Conservation (phyloP, 2,113 vertebrate genomes). For the Bubo scandiacus region DNA sequence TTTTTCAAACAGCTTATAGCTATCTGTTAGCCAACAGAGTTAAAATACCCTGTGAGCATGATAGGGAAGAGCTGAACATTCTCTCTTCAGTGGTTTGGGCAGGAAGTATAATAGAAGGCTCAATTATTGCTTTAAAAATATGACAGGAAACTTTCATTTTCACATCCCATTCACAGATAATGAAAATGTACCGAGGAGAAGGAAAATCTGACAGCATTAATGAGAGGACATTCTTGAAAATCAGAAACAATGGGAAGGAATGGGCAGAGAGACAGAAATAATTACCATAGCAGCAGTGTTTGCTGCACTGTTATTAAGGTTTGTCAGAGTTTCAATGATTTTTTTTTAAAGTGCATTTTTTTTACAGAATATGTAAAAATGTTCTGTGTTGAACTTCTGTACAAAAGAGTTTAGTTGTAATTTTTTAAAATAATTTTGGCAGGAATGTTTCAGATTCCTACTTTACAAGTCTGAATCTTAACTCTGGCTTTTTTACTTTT, state of each 20-base stretch:
- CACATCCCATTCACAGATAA: conserved; percentile 20
- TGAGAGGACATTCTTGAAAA: conserved; percentile 50
- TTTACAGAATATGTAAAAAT: not conserved
- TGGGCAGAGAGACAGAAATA: conserved; percentile 55
- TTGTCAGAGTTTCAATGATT: conserved; percentile 42
- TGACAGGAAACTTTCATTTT: conserved; percentile 43
- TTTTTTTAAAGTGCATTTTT: not conserved
- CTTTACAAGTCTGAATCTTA: not conserved
- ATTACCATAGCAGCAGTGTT: conserved; percentile 38
- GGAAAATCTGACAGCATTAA: conserved; percentile 40
- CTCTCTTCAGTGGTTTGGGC: not conserved
- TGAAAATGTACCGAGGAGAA: not conserved
- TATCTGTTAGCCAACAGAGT: not conserved
- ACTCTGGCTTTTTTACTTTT: not conserved
- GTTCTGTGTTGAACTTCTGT: not conserved
- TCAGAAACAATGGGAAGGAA: conserved; percentile 56
- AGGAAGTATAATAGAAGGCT: conserved; percentile 24
- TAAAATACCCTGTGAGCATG: not conserved
- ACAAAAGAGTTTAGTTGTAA: not conserved
- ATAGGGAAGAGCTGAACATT: not conserved
- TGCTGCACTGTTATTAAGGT: conserved; percentile 60
- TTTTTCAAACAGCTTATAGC: not conserved
- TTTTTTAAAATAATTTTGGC: not conserved
- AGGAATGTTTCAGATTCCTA: not conserved
- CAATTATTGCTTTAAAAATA: conserved; percentile 33